A percentile compares a stretch with the other conserved stretches of the same genome.
phyloP scores from a whole-genome alignment of 2,888 invertebrate genomes.

The Agrotis exclamationis region DNA sequence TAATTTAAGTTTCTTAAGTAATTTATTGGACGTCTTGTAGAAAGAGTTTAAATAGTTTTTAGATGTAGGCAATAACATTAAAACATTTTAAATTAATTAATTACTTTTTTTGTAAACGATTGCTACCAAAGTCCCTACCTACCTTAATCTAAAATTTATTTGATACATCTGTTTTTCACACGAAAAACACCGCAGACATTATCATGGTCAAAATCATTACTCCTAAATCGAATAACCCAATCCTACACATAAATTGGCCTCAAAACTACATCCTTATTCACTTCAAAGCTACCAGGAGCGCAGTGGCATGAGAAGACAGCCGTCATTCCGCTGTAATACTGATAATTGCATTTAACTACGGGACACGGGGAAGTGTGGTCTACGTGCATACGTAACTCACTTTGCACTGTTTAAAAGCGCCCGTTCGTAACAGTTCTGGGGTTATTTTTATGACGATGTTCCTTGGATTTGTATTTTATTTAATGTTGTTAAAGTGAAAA shows the following conservation, averaged over 20 bases:
- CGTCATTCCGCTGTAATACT: slow-evolving; percentile 76
- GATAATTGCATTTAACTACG: slow-evolving; percentile 82
- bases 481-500: background rate
- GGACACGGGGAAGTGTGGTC: slow-evolving; percentile 68
- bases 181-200: background rate
- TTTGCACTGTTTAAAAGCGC: slow-evolving; percentile 78
- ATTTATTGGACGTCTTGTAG: no score
- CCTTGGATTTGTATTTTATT: slow-evolving; percentile 14
- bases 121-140: background rate
- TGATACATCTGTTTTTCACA: background rate
- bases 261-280: slow-evolving; percentile 55
- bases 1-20: background rate
- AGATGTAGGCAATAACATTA: background rate
- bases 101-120: background rate
- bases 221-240: background rate
- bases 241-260: slow-evolving; percentile 23
- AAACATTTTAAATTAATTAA: background rate
- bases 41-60: background rate
- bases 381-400: slow-evolving; percentile 78
- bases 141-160: background rate
- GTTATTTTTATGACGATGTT: slow-evolving; percentile 39
- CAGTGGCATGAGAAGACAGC: slow-evolving; percentile 70
- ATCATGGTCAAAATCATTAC: background rate
- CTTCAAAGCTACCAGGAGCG: slow-evolving; percentile 42
- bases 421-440: slow-evolving; percentile 61